Conservation (phyloP, 2,797 vertebrate species). For the Gambusia yucatana region DNA sequence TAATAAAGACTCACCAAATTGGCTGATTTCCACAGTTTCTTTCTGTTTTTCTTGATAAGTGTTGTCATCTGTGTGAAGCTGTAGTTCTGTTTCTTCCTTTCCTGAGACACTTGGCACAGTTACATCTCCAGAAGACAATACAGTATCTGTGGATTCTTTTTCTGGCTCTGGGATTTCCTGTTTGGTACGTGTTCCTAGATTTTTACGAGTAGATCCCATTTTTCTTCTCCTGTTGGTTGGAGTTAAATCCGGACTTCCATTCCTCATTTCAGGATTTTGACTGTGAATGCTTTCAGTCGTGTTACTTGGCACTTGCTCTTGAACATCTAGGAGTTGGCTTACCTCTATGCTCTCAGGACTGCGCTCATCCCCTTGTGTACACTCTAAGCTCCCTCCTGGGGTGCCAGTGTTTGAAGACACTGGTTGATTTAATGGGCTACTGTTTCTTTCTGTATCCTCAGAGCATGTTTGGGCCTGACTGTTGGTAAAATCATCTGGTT, state of each 20-base stretch:
- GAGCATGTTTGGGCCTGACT: constrained; percentile 13
- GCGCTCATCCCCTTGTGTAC: constrained; percentile 15
- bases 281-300: constrained; percentile 17
- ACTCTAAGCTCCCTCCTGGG: background rate
- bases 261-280: constrained; percentile 25
- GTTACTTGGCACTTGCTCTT: constrained; percentile 2
- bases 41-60: constrained; percentile 20
- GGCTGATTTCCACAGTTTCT: constrained; percentile 35
- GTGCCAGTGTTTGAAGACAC: constrained; percentile 11
- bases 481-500: constrained; percentile 15
- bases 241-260: constrained; percentile 29
- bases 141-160: constrained; percentile 21
- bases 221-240: constrained; percentile 53
- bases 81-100: constrained; percentile 22
- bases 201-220: constrained; percentile 65
- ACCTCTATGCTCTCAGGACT: background rate
- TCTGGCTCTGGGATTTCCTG: constrained; percentile 29
- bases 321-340: constrained; percentile 11
- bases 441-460: background rate
- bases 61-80: constrained; percentile 8
- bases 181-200: constrained; percentile 37
- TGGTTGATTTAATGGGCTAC: background rate
- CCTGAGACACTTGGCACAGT: background rate
- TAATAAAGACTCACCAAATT: constrained; percentile 8
- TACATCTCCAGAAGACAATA: constrained; percentile 11